These are phyloP conservation scores for Pyxicephalus adspersus DNA, from an alignment of 2,113 vertebrate species.

Conservation along the genomic window DNA sequence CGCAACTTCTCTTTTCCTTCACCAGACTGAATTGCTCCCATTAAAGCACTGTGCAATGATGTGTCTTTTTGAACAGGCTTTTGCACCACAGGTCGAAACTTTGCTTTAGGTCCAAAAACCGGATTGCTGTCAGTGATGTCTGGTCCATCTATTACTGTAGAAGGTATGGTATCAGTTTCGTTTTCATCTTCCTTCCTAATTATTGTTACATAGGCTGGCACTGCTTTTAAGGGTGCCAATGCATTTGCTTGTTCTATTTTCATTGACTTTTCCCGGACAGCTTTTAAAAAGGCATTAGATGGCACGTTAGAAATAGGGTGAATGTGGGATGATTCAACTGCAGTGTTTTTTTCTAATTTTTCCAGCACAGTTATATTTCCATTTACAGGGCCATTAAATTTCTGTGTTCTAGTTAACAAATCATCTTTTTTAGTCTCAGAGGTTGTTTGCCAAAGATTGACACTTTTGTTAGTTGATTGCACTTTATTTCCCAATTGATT, in stretches of 20 bases:
- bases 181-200: conserved; percentile 59
- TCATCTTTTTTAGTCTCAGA: not conserved
- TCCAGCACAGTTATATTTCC: conserved; percentile 51
- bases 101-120: conserved; percentile 89
- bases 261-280: conserved; percentile 47
- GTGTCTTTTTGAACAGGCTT: conserved; percentile 82
- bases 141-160: conserved; percentile 36
- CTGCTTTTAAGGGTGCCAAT: not conserved
- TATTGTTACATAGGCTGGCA: not conserved
- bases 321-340: conserved; percentile 34
- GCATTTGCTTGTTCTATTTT: conserved; percentile 2
- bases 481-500: not conserved
- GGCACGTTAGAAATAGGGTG: conserved; percentile 15
- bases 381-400: conserved; percentile 57
- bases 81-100: conserved; percentile 82
- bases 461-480: not conserved
- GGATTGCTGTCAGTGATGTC: conserved; percentile 59
- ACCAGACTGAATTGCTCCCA: conserved; percentile 89
- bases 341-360: conserved; percentile 15
- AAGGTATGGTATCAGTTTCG: not conserved
- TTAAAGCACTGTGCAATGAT: conserved; percentile 84
- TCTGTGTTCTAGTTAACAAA: conserved; percentile 23
- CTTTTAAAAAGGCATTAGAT: conserved; percentile 12
- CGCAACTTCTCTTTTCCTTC: conserved; percentile 83
- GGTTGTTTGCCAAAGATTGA: not conserved